These are phyloP conservation scores for Falco columbarius DNA, from an alignment of 2,797 vertebrate species.

Conservation along the genomic window DNA sequence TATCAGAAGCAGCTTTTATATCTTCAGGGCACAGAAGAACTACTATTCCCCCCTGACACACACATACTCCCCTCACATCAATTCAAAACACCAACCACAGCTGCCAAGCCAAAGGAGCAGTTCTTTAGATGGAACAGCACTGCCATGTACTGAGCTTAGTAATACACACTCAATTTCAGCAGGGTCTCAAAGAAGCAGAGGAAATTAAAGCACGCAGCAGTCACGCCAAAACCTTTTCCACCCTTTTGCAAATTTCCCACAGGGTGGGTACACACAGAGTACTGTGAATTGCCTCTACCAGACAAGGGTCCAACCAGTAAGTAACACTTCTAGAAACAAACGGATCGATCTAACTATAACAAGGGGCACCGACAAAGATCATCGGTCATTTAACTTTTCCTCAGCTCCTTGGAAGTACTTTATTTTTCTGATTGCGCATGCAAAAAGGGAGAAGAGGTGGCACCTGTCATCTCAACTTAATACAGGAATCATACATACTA, in stretches of 20 bases:
- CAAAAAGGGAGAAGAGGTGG: not conserved
- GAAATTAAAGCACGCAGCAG: slow-evolving; percentile 45
- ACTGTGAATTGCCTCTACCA: not conserved
- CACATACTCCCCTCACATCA: not conserved
- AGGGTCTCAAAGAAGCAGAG: slow-evolving; percentile 30
- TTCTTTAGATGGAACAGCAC: slow-evolving; percentile 31
- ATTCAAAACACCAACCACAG: not conserved
- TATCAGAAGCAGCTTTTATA: slow-evolving; percentile 53
- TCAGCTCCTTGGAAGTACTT: not conserved
- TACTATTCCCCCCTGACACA: slow-evolving; percentile 19
- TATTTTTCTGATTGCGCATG: not conserved
- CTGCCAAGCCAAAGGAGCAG: slow-evolving; percentile 29
- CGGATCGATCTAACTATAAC: not conserved
- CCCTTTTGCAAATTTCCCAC: slow-evolving; percentile 29
- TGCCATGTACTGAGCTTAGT: slow-evolving; percentile 31
- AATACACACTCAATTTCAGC: slow-evolving; percentile 27
- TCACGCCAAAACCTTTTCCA: not conserved
- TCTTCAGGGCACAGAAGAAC: slow-evolving; percentile 49
- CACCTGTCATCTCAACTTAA: not conserved
- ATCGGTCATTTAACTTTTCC: not conserved
- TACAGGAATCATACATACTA: not conserved
- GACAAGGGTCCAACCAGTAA: not conserved
- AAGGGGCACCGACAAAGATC: not conserved
- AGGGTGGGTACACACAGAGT: not conserved
- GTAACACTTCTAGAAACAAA: not conserved